Conservation (phyloP, 2,888 invertebrate genomes). For the Apocheima hispidaria region DNA sequence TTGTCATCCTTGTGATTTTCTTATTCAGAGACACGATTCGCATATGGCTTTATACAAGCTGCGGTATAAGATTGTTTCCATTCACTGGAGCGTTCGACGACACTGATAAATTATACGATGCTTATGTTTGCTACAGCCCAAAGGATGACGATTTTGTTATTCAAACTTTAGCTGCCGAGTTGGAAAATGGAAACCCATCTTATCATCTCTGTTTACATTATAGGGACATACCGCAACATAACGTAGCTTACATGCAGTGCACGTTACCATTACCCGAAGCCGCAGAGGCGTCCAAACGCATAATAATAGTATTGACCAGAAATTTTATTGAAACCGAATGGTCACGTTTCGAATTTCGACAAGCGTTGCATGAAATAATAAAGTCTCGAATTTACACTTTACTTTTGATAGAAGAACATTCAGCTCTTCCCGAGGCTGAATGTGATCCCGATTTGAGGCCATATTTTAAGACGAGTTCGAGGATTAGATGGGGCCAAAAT, state of each 20-base stretch:
- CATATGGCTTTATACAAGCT: constrained; percentile 95
- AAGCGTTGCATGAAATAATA: constrained; percentile 94
- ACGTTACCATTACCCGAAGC: constrained; percentile 93
- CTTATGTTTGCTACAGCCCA: constrained; percentile 96
- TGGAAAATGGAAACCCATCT: constrained; percentile 93
- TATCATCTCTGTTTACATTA: constrained; percentile 96
- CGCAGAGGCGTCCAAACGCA: constrained; percentile 94
- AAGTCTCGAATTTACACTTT: constrained; percentile 93
- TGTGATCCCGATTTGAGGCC: constrained; percentile 95
- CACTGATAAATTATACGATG: constrained; percentile 95
- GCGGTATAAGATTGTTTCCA: constrained; percentile 93
- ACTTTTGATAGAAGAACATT: constrained; percentile 94
- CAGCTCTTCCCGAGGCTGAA: constrained; percentile 92
- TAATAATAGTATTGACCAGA: constrained; percentile 94
- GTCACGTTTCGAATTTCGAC: constrained; percentile 95
- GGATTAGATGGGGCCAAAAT: constrained; percentile 95
- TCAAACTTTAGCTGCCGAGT: constrained; percentile 93
- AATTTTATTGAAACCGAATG: constrained; percentile 97
- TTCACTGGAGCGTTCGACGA: constrained; percentile 91
- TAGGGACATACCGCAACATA: constrained; percentile 91
- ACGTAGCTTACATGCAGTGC: constrained; percentile 88
- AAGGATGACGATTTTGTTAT: constrained; percentile 97
- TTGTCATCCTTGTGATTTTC: constrained; percentile 92
- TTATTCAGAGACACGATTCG: constrained; percentile 94
- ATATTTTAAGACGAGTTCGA: constrained; percentile 94